Evolutionary conservation across 1,140 invertebrate species (phyloP).

Genomic region (Delia radicum): DNA sequence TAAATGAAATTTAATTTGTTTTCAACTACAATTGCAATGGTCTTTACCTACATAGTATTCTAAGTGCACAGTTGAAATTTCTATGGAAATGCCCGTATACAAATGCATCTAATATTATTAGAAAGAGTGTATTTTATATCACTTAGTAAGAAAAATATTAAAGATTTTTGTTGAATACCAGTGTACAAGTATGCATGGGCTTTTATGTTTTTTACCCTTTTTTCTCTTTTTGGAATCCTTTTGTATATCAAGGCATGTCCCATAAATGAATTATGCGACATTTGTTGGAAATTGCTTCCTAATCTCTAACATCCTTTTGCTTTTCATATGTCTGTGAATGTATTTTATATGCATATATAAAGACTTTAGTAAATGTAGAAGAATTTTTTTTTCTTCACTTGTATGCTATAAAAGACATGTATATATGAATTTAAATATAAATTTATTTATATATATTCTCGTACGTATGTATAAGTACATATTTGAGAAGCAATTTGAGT

Average conservation of each 20-base stretch:
- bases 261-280: slow-evolving; percentile 55
- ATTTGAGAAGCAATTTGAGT: neutral
- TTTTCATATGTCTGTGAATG: neutral
- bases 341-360: neutral
- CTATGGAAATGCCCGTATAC: too few species aligned
- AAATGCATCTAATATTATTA: too few species aligned
- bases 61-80: too few species aligned
- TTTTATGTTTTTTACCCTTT: neutral
- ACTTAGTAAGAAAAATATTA: neutral
- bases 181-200: neutral
- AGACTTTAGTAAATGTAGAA: neutral
- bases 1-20: too few species aligned
- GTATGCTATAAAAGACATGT: neutral
- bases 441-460: neutral
- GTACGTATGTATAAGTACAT: neutral
- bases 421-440: neutral
- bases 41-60: too few species aligned
- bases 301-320: neutral
- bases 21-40: too few species aligned
- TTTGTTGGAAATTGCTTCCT: slow-evolving; percentile 52
- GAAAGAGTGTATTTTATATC: neutral
- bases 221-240: neutral
- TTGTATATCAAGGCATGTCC: neutral
- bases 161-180: neutral
- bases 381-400: neutral